Percentiles rank a stretch among this genome's conserved stretches.
phyloP scores from a whole-genome alignment of 2,113 vertebrate species.

The Sylvia atricapilla region DNA sequence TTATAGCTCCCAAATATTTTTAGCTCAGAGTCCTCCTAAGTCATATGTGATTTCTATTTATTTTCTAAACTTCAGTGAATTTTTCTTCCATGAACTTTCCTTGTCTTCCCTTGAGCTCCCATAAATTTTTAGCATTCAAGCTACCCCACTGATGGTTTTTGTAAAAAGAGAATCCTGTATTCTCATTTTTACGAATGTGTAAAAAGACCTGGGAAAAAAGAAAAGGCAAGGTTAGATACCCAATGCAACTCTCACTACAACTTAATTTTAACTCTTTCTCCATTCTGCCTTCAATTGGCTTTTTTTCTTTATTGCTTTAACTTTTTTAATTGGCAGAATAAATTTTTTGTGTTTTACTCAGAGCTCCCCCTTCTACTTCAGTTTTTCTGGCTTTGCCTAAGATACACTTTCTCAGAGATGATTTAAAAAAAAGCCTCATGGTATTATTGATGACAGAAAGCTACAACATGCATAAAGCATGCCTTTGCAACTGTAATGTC shows the following conservation, averaged over 20 bases:
- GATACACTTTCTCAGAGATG: neutral
- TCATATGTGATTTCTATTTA: neutral
- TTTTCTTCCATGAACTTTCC: neutral
- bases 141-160: neutral
- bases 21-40: neutral
- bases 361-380: neutral
- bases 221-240: neutral
- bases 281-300: neutral
- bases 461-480: neutral
- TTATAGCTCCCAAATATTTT: neutral
- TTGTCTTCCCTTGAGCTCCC: neutral
- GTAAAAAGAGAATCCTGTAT: neutral
- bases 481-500: neutral
- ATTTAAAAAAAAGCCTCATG: neutral
- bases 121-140: neutral
- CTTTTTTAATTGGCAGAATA: neutral
- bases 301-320: neutral
- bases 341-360: neutral
- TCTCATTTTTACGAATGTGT: neutral
- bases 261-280: neutral
- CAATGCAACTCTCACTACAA: neutral
- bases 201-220: neutral
- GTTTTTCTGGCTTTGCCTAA: neutral
- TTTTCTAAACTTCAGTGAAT: neutral
- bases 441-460: neutral